Conservation (phyloP, 2,113 vertebrate genomes). For the Percopsis transmontana region DNA sequence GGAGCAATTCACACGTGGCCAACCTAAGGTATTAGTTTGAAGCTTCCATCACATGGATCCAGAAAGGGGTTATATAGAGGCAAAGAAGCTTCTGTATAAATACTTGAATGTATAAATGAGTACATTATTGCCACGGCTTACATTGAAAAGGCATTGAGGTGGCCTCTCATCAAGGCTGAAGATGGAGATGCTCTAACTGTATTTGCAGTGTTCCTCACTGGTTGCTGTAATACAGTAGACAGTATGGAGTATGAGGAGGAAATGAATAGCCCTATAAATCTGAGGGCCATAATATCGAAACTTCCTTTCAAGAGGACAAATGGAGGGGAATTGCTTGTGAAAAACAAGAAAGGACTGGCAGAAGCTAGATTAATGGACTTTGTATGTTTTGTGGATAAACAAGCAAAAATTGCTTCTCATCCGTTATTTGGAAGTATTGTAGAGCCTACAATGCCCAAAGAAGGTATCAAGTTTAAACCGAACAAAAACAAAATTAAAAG, state of each 20-base stretch:
- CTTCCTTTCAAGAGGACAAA: constrained; percentile 9
- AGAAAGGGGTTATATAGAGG: no score
- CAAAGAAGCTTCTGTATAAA: no score
- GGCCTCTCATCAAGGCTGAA: neutral
- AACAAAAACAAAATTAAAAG: no score
- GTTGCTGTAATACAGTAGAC: neutral
- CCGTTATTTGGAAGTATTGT: no score
- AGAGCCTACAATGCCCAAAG: no score
- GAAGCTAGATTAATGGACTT: neutral
- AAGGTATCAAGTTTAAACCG: no score
- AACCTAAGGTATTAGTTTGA: neutral
- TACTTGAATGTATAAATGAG: no score
- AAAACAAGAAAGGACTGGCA: neutral
- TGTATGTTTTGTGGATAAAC: neutral
- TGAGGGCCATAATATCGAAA: constrained; percentile 5
- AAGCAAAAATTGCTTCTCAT: no score
- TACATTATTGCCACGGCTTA: neutral
- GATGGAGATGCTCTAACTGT: neutral
- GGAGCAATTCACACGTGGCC: neutral
- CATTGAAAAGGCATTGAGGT: neutral
- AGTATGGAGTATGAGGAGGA: constrained; percentile 1
- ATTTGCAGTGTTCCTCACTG: neutral
- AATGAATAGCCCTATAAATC: constrained; percentile 1
- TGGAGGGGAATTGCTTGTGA: constrained; percentile 7
- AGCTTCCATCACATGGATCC: neutral